phyloP scores from a whole-genome alignment of 2,113 vertebrate genomes.

The Cyanocitta stelleri region DNA sequence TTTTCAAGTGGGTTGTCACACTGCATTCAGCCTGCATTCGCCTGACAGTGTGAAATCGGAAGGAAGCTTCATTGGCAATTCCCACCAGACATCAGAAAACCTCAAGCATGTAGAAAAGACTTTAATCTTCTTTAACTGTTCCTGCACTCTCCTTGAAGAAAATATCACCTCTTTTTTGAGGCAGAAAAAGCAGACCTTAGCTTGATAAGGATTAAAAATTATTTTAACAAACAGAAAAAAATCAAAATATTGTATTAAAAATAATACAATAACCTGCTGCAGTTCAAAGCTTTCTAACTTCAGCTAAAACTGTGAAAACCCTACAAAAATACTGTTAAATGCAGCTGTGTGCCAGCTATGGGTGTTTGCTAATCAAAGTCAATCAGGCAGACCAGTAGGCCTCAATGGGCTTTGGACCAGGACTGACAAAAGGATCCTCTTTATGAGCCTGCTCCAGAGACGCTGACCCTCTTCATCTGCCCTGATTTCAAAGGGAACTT shows the following conservation, averaged over 20 bases:
- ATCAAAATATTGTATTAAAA: neutral
- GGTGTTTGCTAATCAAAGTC: neutral
- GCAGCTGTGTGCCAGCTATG: neutral
- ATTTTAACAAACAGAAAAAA: neutral
- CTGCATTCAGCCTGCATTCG: neutral
- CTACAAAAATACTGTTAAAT: neutral
- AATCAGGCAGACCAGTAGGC: neutral
- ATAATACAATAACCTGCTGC: neutral
- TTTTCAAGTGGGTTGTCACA: slow-evolving; percentile 65
- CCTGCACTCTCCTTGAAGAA: neutral
- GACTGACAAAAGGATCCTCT: slow-evolving; percentile 16
- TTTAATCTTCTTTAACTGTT: slow-evolving; percentile 51
- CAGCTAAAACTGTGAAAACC: neutral
- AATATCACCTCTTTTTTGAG: neutral
- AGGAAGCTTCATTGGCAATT: slow-evolving; percentile 62
- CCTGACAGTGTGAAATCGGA: slow-evolving; percentile 40
- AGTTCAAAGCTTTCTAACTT: neutral
- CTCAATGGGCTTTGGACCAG: neutral
- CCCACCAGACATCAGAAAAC: slow-evolving; percentile 41
- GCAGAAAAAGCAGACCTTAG: neutral
- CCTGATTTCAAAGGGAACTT: slow-evolving; percentile 3
- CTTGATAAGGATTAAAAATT: neutral
- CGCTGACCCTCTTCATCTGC: neutral
- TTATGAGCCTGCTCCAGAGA: slow-evolving; percentile 13
- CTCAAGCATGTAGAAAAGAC: slow-evolving; percentile 43